phyloP scores from a whole-genome alignment of 1,140 invertebrate genomes.

The Bombus confusus region DNA sequence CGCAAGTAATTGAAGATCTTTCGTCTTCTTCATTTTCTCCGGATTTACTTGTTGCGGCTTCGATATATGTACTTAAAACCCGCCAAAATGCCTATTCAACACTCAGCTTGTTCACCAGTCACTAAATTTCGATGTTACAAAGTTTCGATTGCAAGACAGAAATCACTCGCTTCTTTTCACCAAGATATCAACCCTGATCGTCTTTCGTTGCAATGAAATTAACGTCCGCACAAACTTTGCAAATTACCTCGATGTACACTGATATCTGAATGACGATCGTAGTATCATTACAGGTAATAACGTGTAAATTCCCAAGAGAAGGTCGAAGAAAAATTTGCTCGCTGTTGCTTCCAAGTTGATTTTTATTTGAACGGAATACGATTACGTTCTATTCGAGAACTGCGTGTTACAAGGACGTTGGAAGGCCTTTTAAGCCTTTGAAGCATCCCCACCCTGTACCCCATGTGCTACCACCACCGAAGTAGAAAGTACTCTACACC shows the following conservation, averaged over 20 bases:
- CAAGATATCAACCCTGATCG: neutral
- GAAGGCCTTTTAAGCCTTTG: constrained; percentile 79
- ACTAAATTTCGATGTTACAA: neutral
- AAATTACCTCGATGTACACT: neutral
- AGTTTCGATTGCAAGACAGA: neutral
- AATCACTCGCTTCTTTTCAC: constrained; percentile 3
- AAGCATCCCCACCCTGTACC: constrained; percentile 66
- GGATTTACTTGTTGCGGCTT: neutral
- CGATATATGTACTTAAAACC: neutral
- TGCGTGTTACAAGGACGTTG: constrained; percentile 76
- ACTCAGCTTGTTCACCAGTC: constrained; percentile 40
- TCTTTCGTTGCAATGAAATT: neutral
- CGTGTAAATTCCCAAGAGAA: neutral
- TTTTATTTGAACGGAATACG: constrained; percentile 15
- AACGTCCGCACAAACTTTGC: neutral
- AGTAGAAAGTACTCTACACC: constrained; percentile 56
- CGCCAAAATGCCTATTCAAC: neutral
- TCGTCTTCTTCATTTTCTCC: constrained; percentile 67
- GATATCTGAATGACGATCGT: too few species aligned
- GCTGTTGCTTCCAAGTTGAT: constrained; percentile 36
- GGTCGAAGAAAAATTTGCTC: neutral
- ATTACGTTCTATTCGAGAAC: constrained; percentile 72
- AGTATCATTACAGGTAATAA: neutral
- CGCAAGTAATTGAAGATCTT: constrained; percentile 64
- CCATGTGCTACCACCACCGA: constrained; percentile 70